Evolutionary conservation across 2,797 vertebrate species (phyloP).

Genomic region (Sebastes baramenuke): DNA sequence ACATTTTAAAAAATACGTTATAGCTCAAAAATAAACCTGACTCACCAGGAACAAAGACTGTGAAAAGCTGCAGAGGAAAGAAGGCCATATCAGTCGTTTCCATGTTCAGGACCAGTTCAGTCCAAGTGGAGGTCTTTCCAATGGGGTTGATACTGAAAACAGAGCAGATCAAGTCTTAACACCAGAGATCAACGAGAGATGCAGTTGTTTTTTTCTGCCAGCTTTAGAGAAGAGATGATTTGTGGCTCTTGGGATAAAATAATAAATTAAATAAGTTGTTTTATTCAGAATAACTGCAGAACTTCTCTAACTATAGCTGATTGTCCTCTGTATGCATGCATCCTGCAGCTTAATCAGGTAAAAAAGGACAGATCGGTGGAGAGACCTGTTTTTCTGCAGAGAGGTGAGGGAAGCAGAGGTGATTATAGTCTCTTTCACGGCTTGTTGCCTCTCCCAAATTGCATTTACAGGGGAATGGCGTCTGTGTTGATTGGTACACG

Average conservation of each 20-base stretch:
- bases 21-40: not conserved
- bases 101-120: not conserved
- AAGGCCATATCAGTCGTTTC: not conserved
- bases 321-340: not conserved
- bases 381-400: not conserved
- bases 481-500: not conserved
- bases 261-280: not conserved
- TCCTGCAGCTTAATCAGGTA: not conserved
- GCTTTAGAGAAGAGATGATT: not conserved
- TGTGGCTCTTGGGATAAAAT: not conserved
- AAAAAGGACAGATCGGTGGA: not conserved
- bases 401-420: not conserved
- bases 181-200: not conserved
- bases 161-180: not conserved
- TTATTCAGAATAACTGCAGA: not conserved
- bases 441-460: slow-evolving; percentile 35
- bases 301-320: not conserved
- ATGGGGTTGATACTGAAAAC: not conserved
- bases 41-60: not conserved
- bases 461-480: not conserved
- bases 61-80: not conserved
- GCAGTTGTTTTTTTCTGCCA: no score
- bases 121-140: not conserved
- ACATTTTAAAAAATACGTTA: not conserved
- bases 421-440: slow-evolving; percentile 37